phyloP scores from a whole-genome alignment of 2,797 vertebrate genomes.

The Malurus leucopterus region DNA sequence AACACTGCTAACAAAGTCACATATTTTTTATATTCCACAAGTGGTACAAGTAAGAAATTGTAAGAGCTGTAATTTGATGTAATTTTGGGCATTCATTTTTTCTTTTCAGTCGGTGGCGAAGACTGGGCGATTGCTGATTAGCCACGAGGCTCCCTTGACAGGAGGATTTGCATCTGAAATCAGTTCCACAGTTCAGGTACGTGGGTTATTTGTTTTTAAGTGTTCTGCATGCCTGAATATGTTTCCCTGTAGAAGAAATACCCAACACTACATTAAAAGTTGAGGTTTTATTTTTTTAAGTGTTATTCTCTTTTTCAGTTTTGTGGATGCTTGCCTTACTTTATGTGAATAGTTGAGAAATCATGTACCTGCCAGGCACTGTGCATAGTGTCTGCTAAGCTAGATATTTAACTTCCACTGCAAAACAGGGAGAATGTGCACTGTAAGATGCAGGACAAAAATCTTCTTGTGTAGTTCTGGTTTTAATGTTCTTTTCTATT shows the following conservation, averaged over 20 bases:
- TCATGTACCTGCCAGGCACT: neutral
- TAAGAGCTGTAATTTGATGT: neutral
- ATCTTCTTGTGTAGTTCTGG: neutral
- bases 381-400: neutral
- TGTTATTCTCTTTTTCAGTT: neutral
- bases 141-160: constrained; percentile 94
- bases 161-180: constrained; percentile 97
- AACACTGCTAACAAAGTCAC: neutral
- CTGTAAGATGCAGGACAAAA: neutral
- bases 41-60: neutral
- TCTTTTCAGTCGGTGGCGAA: constrained; percentile 89
- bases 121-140: constrained; percentile 91
- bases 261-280: neutral
- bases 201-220: neutral
- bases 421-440: neutral
- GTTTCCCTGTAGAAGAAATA: neutral
- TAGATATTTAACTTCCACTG: neutral
- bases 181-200: constrained; percentile 93
- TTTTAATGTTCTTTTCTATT: neutral
- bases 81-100: neutral
- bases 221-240: neutral
- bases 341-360: neutral
- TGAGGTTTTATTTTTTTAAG: neutral
- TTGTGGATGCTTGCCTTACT: neutral
- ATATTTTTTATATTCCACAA: neutral